Evolutionary conservation across 92 coral and sea anemone genomes (phyloP), one percentile per base, ranked within the genome.

Genomic region (Zoanthus sansibaricus): DNA sequence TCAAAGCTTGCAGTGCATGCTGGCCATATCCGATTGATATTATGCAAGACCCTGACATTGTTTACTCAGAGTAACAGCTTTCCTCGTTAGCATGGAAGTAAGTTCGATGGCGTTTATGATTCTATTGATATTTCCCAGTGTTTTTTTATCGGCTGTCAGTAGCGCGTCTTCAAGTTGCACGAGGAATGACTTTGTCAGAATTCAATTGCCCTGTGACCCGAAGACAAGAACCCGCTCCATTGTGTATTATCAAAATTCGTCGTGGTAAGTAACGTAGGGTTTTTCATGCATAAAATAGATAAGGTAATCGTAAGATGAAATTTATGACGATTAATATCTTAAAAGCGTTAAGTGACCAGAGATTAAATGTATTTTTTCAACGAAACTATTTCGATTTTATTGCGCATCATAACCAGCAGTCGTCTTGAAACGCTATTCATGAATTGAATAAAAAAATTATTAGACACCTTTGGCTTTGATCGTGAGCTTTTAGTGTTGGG

Each of bases 151-250:
- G 7, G 12, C 16, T 4, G 62, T 31, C 8, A 42, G 68, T 37
- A 86, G 86, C 13, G 70, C 44, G 1, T 37, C 73, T 16, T 13
- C 7, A 12, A 8, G 7, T 14, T 91, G 94, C 67, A 83, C 74
- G 8, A 25, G 1, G 5, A 13, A 9, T 9, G 94, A 94, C 74
- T 72, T 83, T 55, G 88, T 25, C 64, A 72, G 15, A 16, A 42
- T 66, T 10, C 42, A 68, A 2, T 70, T 84, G 37, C 88, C 93
- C 4, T 94, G 97, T 72, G 93, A 91, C 76, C 74, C 83, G 10
- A 70, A 6, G 3, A 83, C 87, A 1, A 64, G 85, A 13, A 42
- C 21, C 17, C 92, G 89, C 8, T 71, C 83, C 32, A 44, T 89
- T 25, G 82, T 89, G 7, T 84, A 54, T 18, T 89, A 84, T 48